Base-by-base conservation (phyloP, 2,113 vertebrate genomes). In the Telmatochromis brichardi region DNA sequence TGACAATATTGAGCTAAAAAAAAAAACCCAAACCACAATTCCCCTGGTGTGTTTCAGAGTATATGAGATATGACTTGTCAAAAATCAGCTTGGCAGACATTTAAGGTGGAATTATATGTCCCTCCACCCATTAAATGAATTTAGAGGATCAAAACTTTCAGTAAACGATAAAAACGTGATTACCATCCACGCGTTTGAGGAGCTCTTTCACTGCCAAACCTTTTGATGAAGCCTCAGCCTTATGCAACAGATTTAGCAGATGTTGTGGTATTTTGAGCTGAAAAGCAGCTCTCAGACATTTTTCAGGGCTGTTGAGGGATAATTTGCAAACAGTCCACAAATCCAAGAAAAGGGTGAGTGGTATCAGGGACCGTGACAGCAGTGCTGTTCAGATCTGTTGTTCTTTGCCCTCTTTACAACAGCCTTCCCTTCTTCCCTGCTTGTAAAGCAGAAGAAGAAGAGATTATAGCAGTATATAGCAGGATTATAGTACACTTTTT, bases 91-190 rank as follows among this genome's bases (percentile, higher is more conserved):
- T 88, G 87, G 89, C 85, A 92, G 82, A 89, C 23, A 9, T 63
- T 83, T 86, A 90, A 91, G 82, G 83, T 85, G 76, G 54, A 90
- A 89, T 91, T 92, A 86, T 80, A 76, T 73, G 79, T 54, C 76
- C 71, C 42, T 80, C 14, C 17, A 17, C 15, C 51, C 60, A 93
- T 92, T 92, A 84, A 94, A 94, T 89, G 65, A 88, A 89, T 94
- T 91, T 89, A 92, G 31, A 83, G 85, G 63, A 94, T 95, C 89
- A 92, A 85, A 94, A 93, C 90, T 91, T 94, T 91, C 85, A 92
- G 73, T 76, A 92, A 92, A 94, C 85, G 81, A 92, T 95, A 93
- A 93, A 95, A 96, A 93, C 78, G 88, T 90, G 89, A 93, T 92
- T 88, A 88, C 93, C 91, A 92, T 93, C 87, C 91, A 92, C 37